A percentile compares a stretch with the other conserved stretches of the same genome.
Conservation (phyloP, 92 coral and sea anemone genomes). For the Isaurus tuberculatus region DNA sequence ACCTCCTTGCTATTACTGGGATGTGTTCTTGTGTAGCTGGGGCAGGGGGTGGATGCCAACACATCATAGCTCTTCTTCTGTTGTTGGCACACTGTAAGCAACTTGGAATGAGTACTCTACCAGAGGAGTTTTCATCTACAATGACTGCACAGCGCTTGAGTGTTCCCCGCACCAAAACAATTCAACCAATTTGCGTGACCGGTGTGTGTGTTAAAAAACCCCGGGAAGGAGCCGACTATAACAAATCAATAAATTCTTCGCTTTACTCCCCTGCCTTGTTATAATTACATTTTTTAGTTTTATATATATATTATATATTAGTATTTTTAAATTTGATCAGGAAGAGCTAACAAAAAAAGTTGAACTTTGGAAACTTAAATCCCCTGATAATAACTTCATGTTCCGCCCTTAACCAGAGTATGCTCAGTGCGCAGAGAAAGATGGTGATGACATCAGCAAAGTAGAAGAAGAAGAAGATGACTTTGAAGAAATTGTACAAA, state of each 20-base stretch:
- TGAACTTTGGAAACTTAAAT: background rate
- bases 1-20: background rate
- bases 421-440: background rate
- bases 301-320: too few species aligned
- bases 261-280: constrained; percentile 32
- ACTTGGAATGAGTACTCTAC: constrained; percentile 29
- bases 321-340: background rate
- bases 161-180: too few species aligned
- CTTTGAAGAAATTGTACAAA: background rate
- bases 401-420: background rate
- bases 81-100: constrained; percentile 30
- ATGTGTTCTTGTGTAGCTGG: too few species aligned
- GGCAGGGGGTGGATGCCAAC: too few species aligned
- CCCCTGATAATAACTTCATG: background rate
- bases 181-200: constrained; percentile 1
- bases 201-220: constrained; percentile 22
- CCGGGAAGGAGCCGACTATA: too few species aligned
- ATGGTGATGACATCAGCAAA: background rate
- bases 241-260: constrained; percentile 5
- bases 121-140: too few species aligned
- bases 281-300: too few species aligned
- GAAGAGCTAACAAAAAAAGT: background rate
- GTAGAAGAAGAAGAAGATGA: background rate
- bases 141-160: constrained; percentile 31
- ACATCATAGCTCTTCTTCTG: constrained; percentile 25